Conservation (phyloP, 2,797 vertebrate genomes). For the Cygnus olor region DNA sequence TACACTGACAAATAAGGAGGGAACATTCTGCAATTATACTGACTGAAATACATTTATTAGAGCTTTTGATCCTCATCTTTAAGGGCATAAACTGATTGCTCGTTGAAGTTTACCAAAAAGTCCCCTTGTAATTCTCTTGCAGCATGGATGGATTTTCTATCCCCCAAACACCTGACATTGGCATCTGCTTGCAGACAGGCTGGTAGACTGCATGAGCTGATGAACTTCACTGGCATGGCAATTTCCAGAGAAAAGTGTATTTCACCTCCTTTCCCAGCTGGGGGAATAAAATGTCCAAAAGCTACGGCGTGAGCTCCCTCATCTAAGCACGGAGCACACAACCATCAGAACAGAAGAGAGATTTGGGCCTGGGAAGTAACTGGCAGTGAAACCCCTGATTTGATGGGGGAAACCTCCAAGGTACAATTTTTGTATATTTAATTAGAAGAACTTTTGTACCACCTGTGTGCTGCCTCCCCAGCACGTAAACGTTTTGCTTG, state of each 20-base stretch:
- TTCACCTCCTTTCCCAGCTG: background rate
- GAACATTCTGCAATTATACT: background rate
- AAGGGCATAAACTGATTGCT: background rate
- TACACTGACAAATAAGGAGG: background rate
- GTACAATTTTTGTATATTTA: background rate
- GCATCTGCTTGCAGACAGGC: background rate
- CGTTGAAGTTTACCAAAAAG: background rate
- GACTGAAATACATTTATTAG: rapidly evolving
- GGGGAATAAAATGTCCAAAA: background rate
- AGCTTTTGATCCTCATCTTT: background rate
- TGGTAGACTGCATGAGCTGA: background rate
- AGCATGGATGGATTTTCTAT: background rate
- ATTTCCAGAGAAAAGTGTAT: background rate
- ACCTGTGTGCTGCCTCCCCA: background rate
- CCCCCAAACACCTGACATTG: background rate
- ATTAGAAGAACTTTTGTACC: background rate
- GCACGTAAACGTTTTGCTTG: background rate
- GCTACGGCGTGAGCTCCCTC: rapidly evolving
- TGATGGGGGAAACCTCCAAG: background rate
- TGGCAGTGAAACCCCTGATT: background rate
- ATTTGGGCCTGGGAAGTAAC: background rate
- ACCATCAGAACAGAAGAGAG: background rate
- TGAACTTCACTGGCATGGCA: background rate
- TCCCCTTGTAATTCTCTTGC: background rate
- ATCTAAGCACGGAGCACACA: background rate